A percentile compares a stretch with the other conserved stretches of the same genome.
These are phyloP conservation scores for Cremastobaeus sp. DNA, from an alignment of 2,888 invertebrate genomes.

Conservation along the genomic window DNA sequence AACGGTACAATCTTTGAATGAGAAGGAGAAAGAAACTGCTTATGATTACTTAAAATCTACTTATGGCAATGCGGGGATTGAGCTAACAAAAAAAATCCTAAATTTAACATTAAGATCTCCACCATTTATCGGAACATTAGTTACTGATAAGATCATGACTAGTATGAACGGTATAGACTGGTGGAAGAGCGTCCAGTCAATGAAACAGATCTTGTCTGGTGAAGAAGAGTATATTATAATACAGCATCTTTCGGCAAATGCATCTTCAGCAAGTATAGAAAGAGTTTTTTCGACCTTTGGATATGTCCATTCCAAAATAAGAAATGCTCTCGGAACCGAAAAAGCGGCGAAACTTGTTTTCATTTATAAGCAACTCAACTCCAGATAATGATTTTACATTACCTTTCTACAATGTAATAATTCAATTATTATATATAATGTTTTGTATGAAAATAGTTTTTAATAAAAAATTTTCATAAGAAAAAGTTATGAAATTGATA, in stretches of 20 bases:
- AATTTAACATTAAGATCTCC: background rate
- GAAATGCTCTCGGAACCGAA: too few species aligned
- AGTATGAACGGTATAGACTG: background rate
- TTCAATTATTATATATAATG: too few species aligned
- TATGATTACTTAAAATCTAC: slow-evolving; percentile 1
- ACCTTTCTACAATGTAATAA: too few species aligned
- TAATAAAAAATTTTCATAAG: too few species aligned
- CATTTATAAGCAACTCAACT: too few species aligned
- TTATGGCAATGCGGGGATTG: background rate
- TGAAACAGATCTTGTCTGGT: background rate
- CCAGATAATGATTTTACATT: too few species aligned
- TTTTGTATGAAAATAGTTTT: too few species aligned
- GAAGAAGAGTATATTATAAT: background rate
- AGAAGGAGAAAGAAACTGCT: background rate
- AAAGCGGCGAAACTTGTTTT: too few species aligned
- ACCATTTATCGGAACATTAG: background rate
- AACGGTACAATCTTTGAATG: background rate
- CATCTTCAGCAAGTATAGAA: background rate
- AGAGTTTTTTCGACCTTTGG: too few species aligned
- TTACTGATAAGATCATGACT: background rate
- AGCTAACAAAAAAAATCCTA: background rate
- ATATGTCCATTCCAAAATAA: too few species aligned
- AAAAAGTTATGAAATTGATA: too few species aligned
- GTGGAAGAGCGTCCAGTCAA: slow-evolving; percentile 1
- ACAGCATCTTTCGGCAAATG: background rate